Base-by-base conservation (phyloP, 1,140 invertebrate genomes). In the Andricus grossulariae region DNA sequence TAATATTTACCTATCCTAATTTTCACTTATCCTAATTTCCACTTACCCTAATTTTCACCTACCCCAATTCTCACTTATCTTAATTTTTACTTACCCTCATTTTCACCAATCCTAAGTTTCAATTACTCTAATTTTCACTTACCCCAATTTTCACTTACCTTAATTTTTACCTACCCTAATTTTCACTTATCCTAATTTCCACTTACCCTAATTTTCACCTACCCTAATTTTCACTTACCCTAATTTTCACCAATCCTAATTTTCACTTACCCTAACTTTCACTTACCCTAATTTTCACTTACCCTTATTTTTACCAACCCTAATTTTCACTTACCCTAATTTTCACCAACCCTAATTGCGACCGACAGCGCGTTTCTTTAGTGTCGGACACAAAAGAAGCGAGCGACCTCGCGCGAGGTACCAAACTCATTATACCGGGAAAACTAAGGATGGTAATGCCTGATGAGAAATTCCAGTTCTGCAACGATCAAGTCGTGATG, bases 391-490 rank as follows among this genome's bases (percentile, higher is more conserved):
- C 51, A 49, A 73, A 76, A 72, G 52, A 49, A 60, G 70, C 66
- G 74, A 76, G 74, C 39, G 60, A 50, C 71, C 75, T 72, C 76
- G 52, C 21, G 70, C 52, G 76, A 79, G 70, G 60, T 45, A 57
- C 60, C 32, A 11, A 79, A 79, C 75, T 81, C 73, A 79, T 82
- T 82, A 77, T 77, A 76, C 71, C 71, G 75, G 13, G 75, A 19
- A 73, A 18, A 45, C 50, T 50, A 77, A 54, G 51, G 16, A 18
- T n/a, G 15, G 15, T 54, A 54, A 54, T 54, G 15, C 51, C 18
- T 54, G 51, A 54, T 54, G 51, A 54, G 51, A 54, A 54, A 54
- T 54, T 54, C 16, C 51, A 54, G 18, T 54, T 54, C 16, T n/a
- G 51, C 12, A 18, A n/a, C 11, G 51, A 18, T 54, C 16, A 18